A percentile compares a stretch with the other conserved stretches of the same genome.
Conservation (phyloP, 2,888 invertebrate species). For the Leptinotarsa rubiginosa region DNA sequence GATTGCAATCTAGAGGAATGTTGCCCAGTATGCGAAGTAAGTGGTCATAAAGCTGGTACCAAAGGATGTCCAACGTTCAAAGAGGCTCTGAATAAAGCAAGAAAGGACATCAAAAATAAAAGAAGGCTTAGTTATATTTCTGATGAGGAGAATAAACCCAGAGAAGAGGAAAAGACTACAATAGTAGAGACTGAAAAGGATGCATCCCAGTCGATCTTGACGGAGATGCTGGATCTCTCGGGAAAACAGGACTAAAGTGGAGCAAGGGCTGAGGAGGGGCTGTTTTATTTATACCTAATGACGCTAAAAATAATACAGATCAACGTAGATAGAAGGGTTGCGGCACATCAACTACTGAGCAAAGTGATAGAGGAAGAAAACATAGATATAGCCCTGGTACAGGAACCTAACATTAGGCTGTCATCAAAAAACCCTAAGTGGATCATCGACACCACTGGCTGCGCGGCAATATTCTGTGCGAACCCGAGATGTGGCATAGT, state of each 20-base stretch:
- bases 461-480: neutral
- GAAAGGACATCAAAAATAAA: neutral
- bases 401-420: neutral
- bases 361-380: neutral
- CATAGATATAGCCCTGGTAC: slow-evolving; percentile 1
- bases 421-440: neutral
- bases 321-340: neutral
- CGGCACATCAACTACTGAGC: neutral
- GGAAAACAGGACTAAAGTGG: neutral
- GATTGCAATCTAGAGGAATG: slow-evolving; percentile 5
- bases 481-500: neutral
- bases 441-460: neutral
- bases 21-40: slow-evolving; percentile 14
- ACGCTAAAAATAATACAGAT: neutral
- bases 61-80: slow-evolving; percentile 23
- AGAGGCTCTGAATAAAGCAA: slow-evolving; percentile 16
- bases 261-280: neutral
- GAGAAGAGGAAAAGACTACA: too few species aligned
- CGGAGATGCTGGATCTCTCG: too few species aligned
- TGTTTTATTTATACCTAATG: neutral
- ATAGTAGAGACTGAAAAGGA: too few species aligned
- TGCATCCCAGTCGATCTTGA: neutral
- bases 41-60: slow-evolving; percentile 16
- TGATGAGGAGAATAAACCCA: too few species aligned
- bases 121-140: too few species aligned